These are phyloP conservation scores for Cenopis cana DNA, from an alignment of 2,888 invertebrate genomes.

Conservation along the genomic window DNA sequence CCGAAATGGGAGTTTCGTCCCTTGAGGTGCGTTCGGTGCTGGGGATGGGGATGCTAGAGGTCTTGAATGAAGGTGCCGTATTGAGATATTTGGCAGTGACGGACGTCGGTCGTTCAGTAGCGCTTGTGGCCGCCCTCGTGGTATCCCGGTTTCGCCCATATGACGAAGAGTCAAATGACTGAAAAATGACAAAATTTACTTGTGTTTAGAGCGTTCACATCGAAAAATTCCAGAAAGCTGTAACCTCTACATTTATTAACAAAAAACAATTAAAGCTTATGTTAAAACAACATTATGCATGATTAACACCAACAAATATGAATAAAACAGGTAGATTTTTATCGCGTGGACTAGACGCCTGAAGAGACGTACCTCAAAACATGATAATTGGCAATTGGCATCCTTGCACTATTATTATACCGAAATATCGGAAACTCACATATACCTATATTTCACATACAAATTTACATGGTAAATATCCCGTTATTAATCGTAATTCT, in stretches of 20 bases:
- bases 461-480: no score
- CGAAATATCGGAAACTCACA: background rate
- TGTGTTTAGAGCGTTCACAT: no score
- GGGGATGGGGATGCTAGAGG: conserved; percentile 79
- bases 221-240: no score
- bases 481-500: no score
- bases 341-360: background rate
- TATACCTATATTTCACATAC: no score
- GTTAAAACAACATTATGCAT: no score
- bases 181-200: conserved; percentile 54
- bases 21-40: conserved; percentile 65
- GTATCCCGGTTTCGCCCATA: conserved; percentile 72
- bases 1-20: conserved; percentile 75
- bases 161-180: conserved; percentile 74
- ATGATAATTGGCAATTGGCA: background rate
- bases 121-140: conserved; percentile 58
- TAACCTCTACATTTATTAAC: no score
- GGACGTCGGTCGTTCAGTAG: conserved; percentile 71
- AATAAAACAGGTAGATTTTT: no score
- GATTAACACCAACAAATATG: no score
- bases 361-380: background rate
- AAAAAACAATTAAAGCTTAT: no score
- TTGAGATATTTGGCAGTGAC: conserved; percentile 79
- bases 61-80: conserved; percentile 73
- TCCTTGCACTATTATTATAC: background rate